Evolutionary conservation across 2,113 vertebrate genomes (phyloP), one percentile per base, ranked within the genome.

Genomic region (Peromyscus californicus): DNA sequence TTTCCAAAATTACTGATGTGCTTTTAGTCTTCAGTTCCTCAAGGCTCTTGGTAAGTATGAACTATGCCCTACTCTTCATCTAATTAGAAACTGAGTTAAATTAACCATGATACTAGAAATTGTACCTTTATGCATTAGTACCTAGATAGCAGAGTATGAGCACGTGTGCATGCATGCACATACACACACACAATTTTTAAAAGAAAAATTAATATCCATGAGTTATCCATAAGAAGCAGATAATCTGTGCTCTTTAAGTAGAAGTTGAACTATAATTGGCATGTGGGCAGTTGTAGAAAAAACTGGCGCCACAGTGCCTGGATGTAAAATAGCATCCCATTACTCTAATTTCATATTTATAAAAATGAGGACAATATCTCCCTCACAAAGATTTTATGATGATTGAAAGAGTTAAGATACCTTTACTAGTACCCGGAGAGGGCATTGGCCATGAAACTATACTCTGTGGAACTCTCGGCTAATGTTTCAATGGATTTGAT

Each of bases 351-450:
- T 21, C 59, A 45, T 31, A 65, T 31, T 39, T 45, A 16, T 65
- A 65, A 65, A 85, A 42, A 65, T 85, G 31, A 82, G 3, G n/a
- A 48, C 36, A 11, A 26, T 75, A 51, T 57, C 36, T 78, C 13
- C 69, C 48, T 95, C 72, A 83, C 72, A 91, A 80, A 85, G 21
- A 84, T 69, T 86, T 85, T 29, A 48, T 16, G n/a, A 85, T 13
- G 57, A 80, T 86, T 82, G 69, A 82, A 45, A 65, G 48, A 70
- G n/a, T 89, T 85, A 91, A 80, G 31, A n/a, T 90, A 24, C 7
- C 42, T 89, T 29, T 61, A 69, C 59, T 2, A 75, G 61, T 78
- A 22, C 15, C 22, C 63, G 5, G 42, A 48, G 36, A 94, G 22
- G 12, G 36, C 48, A 45, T 11, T 36, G 21, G 33, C 12, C 63